Base-by-base conservation (phyloP, 2,888 invertebrate species). In the Diarsia mendica region DNA sequence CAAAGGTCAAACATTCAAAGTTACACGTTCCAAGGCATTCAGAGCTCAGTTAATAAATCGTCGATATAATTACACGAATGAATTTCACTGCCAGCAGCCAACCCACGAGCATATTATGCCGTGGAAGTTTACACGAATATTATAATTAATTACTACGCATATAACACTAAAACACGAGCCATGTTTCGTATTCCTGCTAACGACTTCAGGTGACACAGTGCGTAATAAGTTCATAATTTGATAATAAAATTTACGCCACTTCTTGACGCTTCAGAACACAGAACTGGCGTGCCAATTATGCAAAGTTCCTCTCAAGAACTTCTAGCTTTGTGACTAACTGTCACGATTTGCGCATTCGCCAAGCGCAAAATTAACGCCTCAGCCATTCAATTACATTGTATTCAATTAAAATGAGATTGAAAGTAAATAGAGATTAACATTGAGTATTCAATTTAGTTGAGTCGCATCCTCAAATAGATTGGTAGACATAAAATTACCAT, bases 251-350 rank as follows among this genome's bases (percentile, higher is more conserved):
- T 92, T 88, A 86, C 78, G 65, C 80, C 85, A 85, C 80, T 86
- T 85, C 87, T 87, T 87, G 86, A 89, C 88, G 88, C 85, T 87
- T 44, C 67, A n/a, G 66, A 75, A 80, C 80, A 85, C 84, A 82
- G 86, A 88, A 89, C 86, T 86, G 87, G 88, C 89, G 89, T 88
- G 89, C 89, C 90, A 95, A 95, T 95, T 95, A 95, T 95, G 94
- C 93, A 94, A 95, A 95, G 90, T 90, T 90, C 87, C 88, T 58
- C 87, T 86, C 88, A 88, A 89, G 88, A 87, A 91, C 89, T 93
- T 90, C 88, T 89, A 93, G 94, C 90, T 94, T 90, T 91, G 87
- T 88, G 89, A 87, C 90, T 90, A 91, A 90, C 91, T 89, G 89
- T 90, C 91, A 90, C 84, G 90, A 92, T 92, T 93, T 91, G 87